Evolutionary conservation across 2,888 invertebrate species (phyloP), one percentile per base, ranked within the genome.

Genomic region (Cataglyphis altisquamis): DNA sequence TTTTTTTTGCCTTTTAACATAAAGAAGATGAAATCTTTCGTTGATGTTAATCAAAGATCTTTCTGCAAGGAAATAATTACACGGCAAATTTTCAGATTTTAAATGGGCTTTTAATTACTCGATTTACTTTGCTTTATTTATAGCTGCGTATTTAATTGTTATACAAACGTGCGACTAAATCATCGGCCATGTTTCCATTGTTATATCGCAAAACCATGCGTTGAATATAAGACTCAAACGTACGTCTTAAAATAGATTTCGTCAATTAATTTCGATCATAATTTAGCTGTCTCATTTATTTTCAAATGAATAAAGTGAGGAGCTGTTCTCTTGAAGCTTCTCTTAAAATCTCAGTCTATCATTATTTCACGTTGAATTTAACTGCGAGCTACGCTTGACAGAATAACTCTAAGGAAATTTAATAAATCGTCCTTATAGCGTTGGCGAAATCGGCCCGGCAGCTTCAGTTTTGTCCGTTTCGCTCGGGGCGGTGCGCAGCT

Each of bases 391-490:
- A 45, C 3, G 52, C 2, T 39, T 57, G 45, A 15, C 10, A 18
- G 18, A 6, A 5, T n/a, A 15, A 15, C 52, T 48, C 9, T 39
- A 21, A 41, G 25, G 3, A 41, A 77, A 64, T 68, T 55, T 29
- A 10, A 29, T 41, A 41, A 68, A 15, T 66, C 63, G 15, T n/a
- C 18, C 25, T 52, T 36, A 36, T 29, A 12, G 10, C 41, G 29
- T 29, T 55, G 29, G 10, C 41, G 21, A 68, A 67, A 70, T 78
- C 60, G 36, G 25, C 32, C 12, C 48, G 32, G 36, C 60, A 60
- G 21, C 36, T 36, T 60, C 60, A 36, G 15, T 70, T 41, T 45
- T 21, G 60, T 15, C 21, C 64, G 57, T 60, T n/a, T 52, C 52
- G 48, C 39, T 36, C 45, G 45, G 18, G 32, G 55, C 25, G 41